Base-by-base conservation (phyloP, 2,113 vertebrate species). In the Lanius ludovicianus region DNA sequence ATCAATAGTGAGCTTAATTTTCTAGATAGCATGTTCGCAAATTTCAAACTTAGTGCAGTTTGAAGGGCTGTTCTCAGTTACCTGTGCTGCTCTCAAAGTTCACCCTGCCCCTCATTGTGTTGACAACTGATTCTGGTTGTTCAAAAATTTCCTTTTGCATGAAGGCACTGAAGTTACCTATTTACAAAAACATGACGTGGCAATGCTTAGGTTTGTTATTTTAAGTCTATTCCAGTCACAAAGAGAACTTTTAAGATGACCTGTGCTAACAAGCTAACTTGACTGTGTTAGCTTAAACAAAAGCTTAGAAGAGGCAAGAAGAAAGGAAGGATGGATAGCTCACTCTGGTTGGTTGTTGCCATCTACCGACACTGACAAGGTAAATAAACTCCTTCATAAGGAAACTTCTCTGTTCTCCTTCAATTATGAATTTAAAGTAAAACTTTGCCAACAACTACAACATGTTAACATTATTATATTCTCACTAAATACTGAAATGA, bases 61-160 rank as follows among this genome's bases (percentile, higher is more conserved):
- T 30, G 23, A 74, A 10, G 1, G 6, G 14, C 31, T 56, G 14
- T 30, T 23, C 11, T 4, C 22, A 21, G 7, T 97, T 98, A 99
- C 99, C 99, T 98, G 95, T 98, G 94, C 98, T 98, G 84, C 94
- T 97, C 82, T 99, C 99, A 13, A 99, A 99, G 93, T 99, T 99
- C 95, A 99, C 99, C n/a, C 99, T 98, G 50, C 99, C 99, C 95
- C 99, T 99, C 99, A 99, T 99, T 3, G 99, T 99, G 94, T 99
- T 99, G 91, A 99, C 98, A 30, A 99, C 98, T 0, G 99, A 99
- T 81, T 99, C 99, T 0, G 99, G 99, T 97, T 99, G 99, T 87
- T 99, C 99, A 52, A 99, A 99, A 94, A 99, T 99, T 96, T 99
- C 99, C 97, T 99, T 99, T 94, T 99, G 99, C 99, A 99, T 99